Evolutionary conservation across 2,113 vertebrate species (phyloP).

Genomic region (Microcebus lehilahytsara): DNA sequence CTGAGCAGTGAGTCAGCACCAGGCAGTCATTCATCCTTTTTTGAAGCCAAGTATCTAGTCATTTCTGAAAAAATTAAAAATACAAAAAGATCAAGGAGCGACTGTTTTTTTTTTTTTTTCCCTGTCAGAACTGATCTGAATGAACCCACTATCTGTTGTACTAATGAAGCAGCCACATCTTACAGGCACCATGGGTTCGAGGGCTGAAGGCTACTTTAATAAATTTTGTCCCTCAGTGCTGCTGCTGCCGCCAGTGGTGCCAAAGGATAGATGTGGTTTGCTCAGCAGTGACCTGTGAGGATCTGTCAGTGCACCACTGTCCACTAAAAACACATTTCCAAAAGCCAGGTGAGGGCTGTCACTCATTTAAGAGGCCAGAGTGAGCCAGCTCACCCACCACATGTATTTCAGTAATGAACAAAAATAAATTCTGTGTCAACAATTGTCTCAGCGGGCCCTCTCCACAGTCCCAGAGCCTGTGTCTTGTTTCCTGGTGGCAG

Average conservation of each 20-base stretch:
- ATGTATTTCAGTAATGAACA: neutral
- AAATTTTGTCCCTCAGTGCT: neutral
- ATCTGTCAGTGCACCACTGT: neutral
- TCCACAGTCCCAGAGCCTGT: too few relatives aligned
- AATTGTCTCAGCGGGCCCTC: neutral
- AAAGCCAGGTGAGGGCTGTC: neutral
- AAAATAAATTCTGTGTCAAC: neutral
- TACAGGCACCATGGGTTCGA: neutral
- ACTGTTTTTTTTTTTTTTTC: neutral
- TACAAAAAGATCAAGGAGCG: neutral
- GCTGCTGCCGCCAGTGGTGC: neutral
- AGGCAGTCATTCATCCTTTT: conserved; percentile 34
- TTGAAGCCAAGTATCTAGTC: conserved; percentile 36
- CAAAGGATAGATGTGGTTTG: neutral
- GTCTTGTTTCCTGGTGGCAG: neutral
- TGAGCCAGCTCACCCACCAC: neutral
- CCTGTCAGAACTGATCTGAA: neutral
- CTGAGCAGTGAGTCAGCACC: conserved; percentile 37
- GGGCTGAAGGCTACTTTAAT: neutral
- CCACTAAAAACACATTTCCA: neutral
- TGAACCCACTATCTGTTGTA: neutral
- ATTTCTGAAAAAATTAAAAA: conserved; percentile 27
- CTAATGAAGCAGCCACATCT: neutral
- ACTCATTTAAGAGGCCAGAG: neutral
- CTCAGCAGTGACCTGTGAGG: neutral